Evolutionary conservation across 2,888 invertebrate genomes (phyloP).

Genomic region (Thereva nobilitata): DNA sequence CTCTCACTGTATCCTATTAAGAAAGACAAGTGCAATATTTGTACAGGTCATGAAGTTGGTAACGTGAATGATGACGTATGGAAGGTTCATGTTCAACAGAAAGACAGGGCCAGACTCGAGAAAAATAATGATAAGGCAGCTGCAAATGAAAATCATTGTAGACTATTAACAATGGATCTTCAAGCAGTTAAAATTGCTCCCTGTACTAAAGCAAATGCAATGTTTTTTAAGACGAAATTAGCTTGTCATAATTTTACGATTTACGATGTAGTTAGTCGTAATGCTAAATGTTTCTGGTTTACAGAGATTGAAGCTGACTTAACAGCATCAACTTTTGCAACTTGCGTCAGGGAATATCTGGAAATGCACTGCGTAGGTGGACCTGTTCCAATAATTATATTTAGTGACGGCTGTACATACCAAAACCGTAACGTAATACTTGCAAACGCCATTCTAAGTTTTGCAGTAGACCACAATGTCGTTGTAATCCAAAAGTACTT

Average conservation of each 20-base stretch:
- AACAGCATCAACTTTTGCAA: background rate
- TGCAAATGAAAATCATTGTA: background rate
- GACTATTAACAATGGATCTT: background rate
- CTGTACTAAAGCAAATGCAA: background rate
- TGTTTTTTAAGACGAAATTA: conserved; percentile 7
- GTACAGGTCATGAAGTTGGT: background rate
- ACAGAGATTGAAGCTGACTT: background rate
- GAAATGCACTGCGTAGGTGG: too few relatives aligned
- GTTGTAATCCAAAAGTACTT: too few relatives aligned
- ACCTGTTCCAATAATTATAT: too few relatives aligned
- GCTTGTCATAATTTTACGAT: conserved; percentile 13
- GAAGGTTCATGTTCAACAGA: background rate
- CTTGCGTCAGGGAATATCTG: background rate
- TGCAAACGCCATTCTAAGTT: too few relatives aligned
- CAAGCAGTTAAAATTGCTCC: conserved; percentile 1
- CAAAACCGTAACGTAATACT: too few relatives aligned
- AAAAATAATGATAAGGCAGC: background rate
- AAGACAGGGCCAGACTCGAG: background rate
- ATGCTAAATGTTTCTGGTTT: conserved; percentile 4
- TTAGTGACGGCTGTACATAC: too few relatives aligned
- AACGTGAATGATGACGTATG: background rate
- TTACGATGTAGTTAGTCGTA: background rate
- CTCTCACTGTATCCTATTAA: background rate
- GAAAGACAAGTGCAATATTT: conserved; percentile 2
- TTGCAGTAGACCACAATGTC: too few relatives aligned